Evolutionary conservation across 1,140 invertebrate genomes (phyloP).

Genomic region (Andrena cerasifolii): DNA sequence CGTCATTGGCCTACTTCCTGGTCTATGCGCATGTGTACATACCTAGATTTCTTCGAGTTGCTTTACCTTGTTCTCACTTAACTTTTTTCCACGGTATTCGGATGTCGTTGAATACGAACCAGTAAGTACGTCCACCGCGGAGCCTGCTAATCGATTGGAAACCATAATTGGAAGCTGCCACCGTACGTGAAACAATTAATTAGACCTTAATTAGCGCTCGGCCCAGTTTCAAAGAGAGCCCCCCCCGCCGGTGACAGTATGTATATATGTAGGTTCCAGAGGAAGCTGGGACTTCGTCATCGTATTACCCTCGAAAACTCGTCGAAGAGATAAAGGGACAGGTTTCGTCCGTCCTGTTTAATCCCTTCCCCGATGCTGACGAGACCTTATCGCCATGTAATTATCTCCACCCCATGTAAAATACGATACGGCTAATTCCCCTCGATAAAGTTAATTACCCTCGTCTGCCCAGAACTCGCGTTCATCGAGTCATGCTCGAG

Average conservation of each 20-base stretch:
- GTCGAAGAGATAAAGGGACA: constrained; percentile 15
- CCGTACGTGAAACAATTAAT: constrained; percentile 62
- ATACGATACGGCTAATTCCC: constrained; percentile 36
- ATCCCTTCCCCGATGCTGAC: constrained; percentile 1
- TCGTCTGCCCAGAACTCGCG: background rate
- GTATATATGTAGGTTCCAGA: background rate
- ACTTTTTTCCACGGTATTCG: background rate
- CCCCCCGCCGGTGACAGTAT: background rate
- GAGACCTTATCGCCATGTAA: constrained; percentile 26
- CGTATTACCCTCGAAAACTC: constrained; percentile 29
- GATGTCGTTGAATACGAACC: background rate
- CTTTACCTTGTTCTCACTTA: background rate
- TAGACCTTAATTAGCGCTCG: constrained; percentile 66
- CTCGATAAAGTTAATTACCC: constrained; percentile 7
- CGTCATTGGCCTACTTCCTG: too few species aligned
- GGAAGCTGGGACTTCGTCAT: constrained; percentile 25
- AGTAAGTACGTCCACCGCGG: constrained; percentile 3
- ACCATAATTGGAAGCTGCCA: constrained; percentile 65
- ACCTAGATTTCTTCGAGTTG: too few species aligned
- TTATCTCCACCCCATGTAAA: constrained; percentile 12
- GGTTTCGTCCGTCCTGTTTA: constrained; percentile 18
- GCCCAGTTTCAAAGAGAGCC: constrained; percentile 68
- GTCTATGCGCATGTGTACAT: too few species aligned
- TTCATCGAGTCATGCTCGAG: background rate
- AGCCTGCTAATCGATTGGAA: constrained; percentile 49